A percentile compares a stretch with the other conserved stretches of the same genome.
Conservation (phyloP, 2,797 vertebrate genomes). For the Eurystomus glaucurus region DNA sequence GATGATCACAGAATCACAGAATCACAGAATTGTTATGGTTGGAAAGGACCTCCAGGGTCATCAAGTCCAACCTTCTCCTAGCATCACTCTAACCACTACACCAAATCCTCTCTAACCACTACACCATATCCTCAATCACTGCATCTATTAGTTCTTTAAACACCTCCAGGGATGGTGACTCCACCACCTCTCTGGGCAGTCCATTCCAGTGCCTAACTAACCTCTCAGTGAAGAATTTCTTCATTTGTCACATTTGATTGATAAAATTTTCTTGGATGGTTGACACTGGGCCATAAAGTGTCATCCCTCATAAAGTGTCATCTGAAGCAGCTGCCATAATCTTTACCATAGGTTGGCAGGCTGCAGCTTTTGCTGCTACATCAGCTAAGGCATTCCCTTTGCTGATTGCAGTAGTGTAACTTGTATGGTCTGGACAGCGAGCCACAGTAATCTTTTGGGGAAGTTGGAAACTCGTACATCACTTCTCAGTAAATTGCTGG, state of each 20-base stretch:
- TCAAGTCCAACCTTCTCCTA: no score
- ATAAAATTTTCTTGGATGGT: background rate
- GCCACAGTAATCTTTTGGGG: background rate
- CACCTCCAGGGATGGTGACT: no score
- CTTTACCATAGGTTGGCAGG: background rate
- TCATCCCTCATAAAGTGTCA: background rate
- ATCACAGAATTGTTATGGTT: no score
- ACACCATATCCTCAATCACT: no score
- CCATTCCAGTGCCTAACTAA: no score
- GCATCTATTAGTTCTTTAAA: no score
- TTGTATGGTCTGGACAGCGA: background rate
- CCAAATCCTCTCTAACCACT: no score
- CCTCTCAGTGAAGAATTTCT: no score
- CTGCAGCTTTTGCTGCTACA: background rate
- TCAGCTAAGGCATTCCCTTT: background rate
- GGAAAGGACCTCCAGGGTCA: no score
- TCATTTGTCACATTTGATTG: fast-evolving
- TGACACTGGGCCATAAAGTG: fast-evolving
- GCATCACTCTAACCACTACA: no score
- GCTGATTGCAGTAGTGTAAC: background rate
- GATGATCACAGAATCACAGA: no score
- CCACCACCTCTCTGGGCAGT: no score
- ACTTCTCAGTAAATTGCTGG: background rate
- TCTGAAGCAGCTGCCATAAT: background rate
- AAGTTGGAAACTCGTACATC: fast-evolving